Base-by-base conservation (phyloP, 2,888 invertebrate species). In the Cheilosia pagana region DNA sequence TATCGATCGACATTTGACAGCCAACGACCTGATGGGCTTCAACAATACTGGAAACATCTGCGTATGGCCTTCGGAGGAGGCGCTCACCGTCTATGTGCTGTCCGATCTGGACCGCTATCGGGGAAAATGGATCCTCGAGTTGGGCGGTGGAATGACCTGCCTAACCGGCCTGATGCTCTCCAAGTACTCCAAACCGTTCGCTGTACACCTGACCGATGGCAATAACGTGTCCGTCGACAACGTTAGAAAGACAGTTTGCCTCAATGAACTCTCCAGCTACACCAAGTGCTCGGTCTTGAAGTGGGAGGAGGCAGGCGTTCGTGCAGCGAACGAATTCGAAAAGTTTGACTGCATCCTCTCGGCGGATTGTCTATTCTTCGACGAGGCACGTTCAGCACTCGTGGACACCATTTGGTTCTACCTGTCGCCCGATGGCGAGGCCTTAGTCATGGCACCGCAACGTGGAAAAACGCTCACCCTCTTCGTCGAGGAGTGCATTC, bases 101-200 rank as follows among this genome's bases (percentile, higher is more conserved):
- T 93, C 94, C 87, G 94, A 96, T 89, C 91, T 93, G 62, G 89
- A 92, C n/a, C 90, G 94, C 48, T 96, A 96, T 90, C 92, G 93
- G n/a, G 93, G 93, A 83, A 95, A 95, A 90, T 93, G 92, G 89
- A 94, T 97, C 28, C 92, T 96, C 88, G 97, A 97, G 90, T 92
- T 97, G 52, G 97, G 97, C 2, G 96, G 96, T 19, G 97, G 97
- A 3, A 96, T 97, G 95, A 96, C 96, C 21, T 96, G 96, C 87
- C 92, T 97, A 35, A 96, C 96, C 7, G 96, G 96, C 1, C 91
- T 97, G 14, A 93, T 96, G 89, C 93, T 94, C 62, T 95, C 95
- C 74, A 95, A 95, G 88, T 95, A 95, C 88, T 94, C 94, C 72
- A 92, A 93, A 60, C 94, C 95, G 0, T 92, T 93, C 87, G 92